Evolutionary conservation across 2,888 invertebrate species (phyloP), one percentile per base, ranked within the genome.

Genomic region (Eurois occulta): DNA sequence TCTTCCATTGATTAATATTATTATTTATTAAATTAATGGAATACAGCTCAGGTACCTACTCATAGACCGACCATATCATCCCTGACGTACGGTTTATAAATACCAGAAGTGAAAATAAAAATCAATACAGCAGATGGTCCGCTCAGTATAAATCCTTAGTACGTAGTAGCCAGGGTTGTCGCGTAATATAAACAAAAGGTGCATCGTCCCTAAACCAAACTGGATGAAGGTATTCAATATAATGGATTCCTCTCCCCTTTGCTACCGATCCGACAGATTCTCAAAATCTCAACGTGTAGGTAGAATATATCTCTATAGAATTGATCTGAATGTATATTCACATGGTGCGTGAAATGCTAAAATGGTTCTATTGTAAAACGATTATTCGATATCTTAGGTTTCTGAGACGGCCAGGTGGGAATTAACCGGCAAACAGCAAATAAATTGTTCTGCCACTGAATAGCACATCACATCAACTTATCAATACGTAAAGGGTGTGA

Each of bases 201-300:
- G 83, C 83, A 87, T 64, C 11, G 62, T 35, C 72, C 79, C 73
- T 76, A 81, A n/a, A 77, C 73, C 70, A 84, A 84, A 86, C 77
- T 86, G 75, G 81, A 87, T 87, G 71, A 88, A 86, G 86, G 80
- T 84, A 85, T 88, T 86, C 86, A 81, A 79, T 80, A 87, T 89
- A 90, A 89, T 90, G 85, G 67, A 89, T 89, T 87, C 84, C 84
- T 75, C 48, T 64, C 70, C 79, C 84, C 82, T 86, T 88, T 87
- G 86, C 78, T 72, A 78, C 77, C 74, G 28, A 72, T 52, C n/a
- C 65, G 66, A n/a, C 72, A 71, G 79, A 81, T 80, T 79, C 81
- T 74, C 80, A 67, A 60, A 71, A 80, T 76, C 75, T 80, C 75
- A 80, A 69, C 69, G 68, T 48, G 16, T 65, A 78, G 41, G 68